These are phyloP conservation scores for Enteromius mattozi DNA, from an alignment of 2,797 vertebrate species.

Conservation along the genomic window DNA sequence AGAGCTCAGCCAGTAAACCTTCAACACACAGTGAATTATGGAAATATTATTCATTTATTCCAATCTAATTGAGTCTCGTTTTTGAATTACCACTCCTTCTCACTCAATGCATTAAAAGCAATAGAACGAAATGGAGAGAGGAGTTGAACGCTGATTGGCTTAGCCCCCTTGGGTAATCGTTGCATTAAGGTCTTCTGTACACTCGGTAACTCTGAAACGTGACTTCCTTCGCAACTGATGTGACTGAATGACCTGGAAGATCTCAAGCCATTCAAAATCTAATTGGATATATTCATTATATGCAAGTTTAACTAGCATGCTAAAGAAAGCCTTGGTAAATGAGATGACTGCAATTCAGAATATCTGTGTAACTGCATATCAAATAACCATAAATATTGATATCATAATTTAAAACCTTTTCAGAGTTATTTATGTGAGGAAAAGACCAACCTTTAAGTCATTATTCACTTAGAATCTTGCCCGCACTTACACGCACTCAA, in stretches of 20 bases:
- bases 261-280: not conserved
- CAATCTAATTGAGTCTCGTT: slow-evolving; percentile 48
- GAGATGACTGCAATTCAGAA: not conserved
- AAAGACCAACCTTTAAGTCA: not conserved
- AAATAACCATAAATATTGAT: not conserved
- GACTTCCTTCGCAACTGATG: slow-evolving; percentile 21
- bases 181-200: not conserved
- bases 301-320: not conserved
- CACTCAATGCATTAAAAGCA: slow-evolving; percentile 27
- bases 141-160: slow-evolving; percentile 4
- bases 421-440: not conserved
- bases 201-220: not conserved
- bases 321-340: not conserved
- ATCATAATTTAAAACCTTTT: not conserved
- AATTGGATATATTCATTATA: slow-evolving; percentile 4
- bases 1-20: slow-evolving; percentile 32
- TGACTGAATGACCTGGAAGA: not conserved
- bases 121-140: slow-evolving; percentile 28
- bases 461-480: not conserved
- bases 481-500: not conserved
- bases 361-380: not conserved
- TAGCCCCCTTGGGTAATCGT: slow-evolving; percentile 19
- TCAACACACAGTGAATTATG: slow-evolving; percentile 36
- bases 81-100: slow-evolving; percentile 37
- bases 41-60: slow-evolving; percentile 56